These are phyloP conservation scores for Sporophila hypoxantha DNA, from an alignment of 2,113 vertebrate genomes.

Conservation along the genomic window DNA sequence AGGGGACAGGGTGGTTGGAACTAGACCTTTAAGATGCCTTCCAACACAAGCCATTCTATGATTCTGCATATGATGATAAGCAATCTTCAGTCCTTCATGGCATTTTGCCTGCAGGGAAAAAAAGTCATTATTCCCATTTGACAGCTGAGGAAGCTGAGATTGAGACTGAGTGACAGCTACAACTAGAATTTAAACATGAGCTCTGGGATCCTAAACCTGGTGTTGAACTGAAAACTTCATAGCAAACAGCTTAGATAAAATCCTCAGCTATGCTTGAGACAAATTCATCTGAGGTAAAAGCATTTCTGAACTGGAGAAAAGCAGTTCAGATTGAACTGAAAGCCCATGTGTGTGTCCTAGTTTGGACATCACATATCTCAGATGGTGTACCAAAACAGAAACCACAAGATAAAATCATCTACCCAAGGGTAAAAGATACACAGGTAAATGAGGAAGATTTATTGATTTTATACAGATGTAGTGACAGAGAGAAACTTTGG, in stretches of 20 bases:
- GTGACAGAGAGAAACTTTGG: not conserved
- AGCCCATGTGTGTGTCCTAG: not conserved
- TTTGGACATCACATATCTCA: not conserved
- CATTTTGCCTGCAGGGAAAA: not conserved
- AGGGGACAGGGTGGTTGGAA: not conserved
- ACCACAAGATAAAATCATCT: not conserved
- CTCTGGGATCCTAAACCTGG: not conserved
- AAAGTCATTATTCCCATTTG: not conserved
- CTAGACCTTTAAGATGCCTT: not conserved
- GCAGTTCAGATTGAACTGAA: not conserved
- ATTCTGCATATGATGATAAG: not conserved
- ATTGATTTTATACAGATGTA: not conserved
- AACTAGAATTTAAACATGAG: not conserved
- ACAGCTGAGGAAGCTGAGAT: not conserved
- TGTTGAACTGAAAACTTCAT: not conserved
- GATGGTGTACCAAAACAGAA: not conserved
- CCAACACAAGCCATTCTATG: not conserved
- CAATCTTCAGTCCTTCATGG: not conserved
- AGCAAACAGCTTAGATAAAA: not conserved
- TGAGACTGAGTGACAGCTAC: not conserved
- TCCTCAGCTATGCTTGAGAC: not conserved
- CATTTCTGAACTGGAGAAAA: not conserved
- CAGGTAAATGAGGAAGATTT: not conserved
- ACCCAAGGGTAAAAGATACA: not conserved
- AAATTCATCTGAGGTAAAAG: not conserved